Percentiles rank a stretch among this genome's conserved stretches.
phyloP scores from a whole-genome alignment of 2,888 invertebrate genomes.

The Nymphalis urticae region DNA sequence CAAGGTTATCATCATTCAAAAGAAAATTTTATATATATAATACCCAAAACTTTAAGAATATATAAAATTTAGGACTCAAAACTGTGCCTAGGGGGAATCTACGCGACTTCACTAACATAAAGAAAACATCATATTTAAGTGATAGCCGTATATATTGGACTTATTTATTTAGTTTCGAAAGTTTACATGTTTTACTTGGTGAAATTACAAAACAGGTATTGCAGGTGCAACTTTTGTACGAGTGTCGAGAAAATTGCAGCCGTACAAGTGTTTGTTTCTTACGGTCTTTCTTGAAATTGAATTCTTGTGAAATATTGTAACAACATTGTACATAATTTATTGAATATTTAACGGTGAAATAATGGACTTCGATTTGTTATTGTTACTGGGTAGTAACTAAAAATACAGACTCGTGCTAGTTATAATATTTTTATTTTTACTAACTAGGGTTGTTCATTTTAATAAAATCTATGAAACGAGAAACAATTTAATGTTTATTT shows the following conservation, averaged over 20 bases:
- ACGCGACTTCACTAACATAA: not conserved
- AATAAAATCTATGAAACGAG: too few relatives aligned
- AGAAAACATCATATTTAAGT: not conserved
- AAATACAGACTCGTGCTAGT: not conserved
- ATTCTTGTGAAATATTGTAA: slow-evolving; percentile 31
- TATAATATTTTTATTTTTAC: too few relatives aligned
- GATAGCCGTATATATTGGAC: not conserved
- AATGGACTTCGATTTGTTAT: not conserved
- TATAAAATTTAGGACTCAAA: not conserved
- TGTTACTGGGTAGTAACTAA: too few relatives aligned
- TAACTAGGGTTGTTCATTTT: too few relatives aligned
- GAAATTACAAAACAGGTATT: slow-evolving; percentile 36
- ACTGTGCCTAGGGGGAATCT: not conserved
- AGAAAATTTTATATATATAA: too few relatives aligned
- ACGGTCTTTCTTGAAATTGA: slow-evolving; percentile 29
- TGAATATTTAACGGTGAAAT: slow-evolving; percentile 9
- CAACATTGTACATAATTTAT: slow-evolving; percentile 24
- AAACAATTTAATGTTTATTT: too few relatives aligned
- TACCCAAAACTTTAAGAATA: not conserved
- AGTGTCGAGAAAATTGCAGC: slow-evolving; percentile 33
- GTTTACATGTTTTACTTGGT: slow-evolving; percentile 32
- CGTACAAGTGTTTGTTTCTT: slow-evolving; percentile 33
- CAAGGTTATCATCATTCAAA: too few relatives aligned
- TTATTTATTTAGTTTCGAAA: slow-evolving; percentile 21
- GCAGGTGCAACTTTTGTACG: slow-evolving; percentile 35